phyloP scores from a whole-genome alignment of 2,113 vertebrate species.

The Oncorhynchus clarkii region DNA sequence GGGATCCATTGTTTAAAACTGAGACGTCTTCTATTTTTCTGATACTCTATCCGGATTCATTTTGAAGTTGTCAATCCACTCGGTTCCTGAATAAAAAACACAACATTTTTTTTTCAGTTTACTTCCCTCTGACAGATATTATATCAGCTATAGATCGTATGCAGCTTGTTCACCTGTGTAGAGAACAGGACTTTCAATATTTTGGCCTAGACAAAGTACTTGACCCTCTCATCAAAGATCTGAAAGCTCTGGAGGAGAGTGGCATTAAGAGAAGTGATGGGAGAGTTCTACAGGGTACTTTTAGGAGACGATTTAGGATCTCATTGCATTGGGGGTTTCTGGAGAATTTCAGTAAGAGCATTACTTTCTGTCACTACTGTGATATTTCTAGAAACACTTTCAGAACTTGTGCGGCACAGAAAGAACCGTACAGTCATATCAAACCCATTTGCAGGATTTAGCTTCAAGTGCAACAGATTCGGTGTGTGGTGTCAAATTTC shows the following conservation, averaged over 20 bases:
- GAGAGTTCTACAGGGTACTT: constrained; percentile 2
- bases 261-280: constrained; percentile 19
- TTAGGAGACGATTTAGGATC: constrained; percentile 40
- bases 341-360: constrained; percentile 34
- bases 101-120: too few species aligned
- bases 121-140: constrained; percentile 13
- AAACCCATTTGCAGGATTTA: not conserved
- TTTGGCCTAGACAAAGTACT: constrained; percentile 30
- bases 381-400: constrained; percentile 19
- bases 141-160: constrained; percentile 5
- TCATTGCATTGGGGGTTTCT: constrained; percentile 34
- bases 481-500: too few species aligned
- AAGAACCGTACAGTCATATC: not conserved
- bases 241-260: constrained; percentile 20
- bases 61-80: constrained; percentile 9
- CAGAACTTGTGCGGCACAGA: not conserved
- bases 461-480: too few species aligned
- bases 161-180: constrained; percentile 18
- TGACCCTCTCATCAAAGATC: constrained; percentile 20
- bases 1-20: not conserved
- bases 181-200: constrained; percentile 21
- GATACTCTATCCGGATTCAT: not conserved
- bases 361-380: constrained; percentile 36
- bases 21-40: not conserved
- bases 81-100: not conserved